phyloP scores from a whole-genome alignment of 2,888 invertebrate genomes.

The Nomada fucata region DNA sequence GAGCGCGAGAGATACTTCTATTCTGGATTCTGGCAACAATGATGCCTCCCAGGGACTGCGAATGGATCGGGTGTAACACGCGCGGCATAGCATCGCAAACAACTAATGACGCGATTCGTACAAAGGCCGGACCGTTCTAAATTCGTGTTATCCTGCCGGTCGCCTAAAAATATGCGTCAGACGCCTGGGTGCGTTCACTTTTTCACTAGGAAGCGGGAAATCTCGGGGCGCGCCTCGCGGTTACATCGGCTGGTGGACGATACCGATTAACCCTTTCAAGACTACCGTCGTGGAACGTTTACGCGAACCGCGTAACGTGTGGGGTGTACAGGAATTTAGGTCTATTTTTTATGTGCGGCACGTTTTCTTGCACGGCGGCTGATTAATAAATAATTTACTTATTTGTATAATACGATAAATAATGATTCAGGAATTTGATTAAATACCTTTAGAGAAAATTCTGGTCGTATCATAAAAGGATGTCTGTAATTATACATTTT shows the following conservation, averaged over 20 bases:
- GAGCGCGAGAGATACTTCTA: slow-evolving; percentile 64
- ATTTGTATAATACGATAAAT: no score
- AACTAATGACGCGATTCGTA: slow-evolving; percentile 71
- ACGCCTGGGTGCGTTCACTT: slow-evolving; percentile 52
- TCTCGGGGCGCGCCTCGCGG: neutral
- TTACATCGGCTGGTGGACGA: neutral
- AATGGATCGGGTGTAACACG: slow-evolving; percentile 61
- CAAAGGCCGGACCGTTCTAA: slow-evolving; percentile 71
- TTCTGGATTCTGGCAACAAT: slow-evolving; percentile 74
- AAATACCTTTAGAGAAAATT: no score
- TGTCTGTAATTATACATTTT: no score
- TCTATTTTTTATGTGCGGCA: no score
- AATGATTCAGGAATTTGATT: no score
- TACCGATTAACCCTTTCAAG: no score
- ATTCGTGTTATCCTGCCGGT: slow-evolving; percentile 69
- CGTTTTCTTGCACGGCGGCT: no score
- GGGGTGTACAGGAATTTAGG: no score
- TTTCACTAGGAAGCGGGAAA: slow-evolving; percentile 45
- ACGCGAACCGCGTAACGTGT: no score
- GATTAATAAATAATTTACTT: no score
- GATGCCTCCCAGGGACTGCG: slow-evolving; percentile 72
- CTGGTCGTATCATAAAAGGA: no score
- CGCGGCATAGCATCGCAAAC: slow-evolving; percentile 52
- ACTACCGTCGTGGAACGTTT: no score
- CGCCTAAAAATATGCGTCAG: slow-evolving; percentile 63